Conservation (phyloP, 2,888 invertebrate genomes). For the Volucella inflata region DNA sequence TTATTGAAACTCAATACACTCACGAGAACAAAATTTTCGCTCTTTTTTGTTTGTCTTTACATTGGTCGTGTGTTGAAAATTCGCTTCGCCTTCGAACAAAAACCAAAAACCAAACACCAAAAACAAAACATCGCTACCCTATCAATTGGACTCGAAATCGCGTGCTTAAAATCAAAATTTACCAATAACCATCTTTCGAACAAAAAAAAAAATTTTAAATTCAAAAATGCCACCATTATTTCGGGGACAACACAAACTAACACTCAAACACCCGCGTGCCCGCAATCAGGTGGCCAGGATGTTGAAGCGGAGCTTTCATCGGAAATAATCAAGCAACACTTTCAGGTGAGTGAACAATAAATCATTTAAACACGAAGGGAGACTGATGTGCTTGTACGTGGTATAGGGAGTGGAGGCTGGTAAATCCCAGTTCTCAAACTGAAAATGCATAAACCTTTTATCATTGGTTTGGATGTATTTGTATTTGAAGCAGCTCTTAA, state of each 20-base stretch:
- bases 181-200: not conserved
- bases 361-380: constrained; percentile 49
- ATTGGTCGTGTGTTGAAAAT: constrained; percentile 62
- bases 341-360: constrained; percentile 82
- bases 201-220: constrained; percentile 36
- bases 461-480: not conserved
- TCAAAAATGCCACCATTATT: constrained; percentile 43
- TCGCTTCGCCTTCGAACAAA: constrained; percentile 29
- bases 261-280: constrained; percentile 77
- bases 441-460: constrained; percentile 24
- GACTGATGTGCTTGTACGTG: constrained; percentile 7
- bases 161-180: constrained; percentile 26
- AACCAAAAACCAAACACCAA: too few relatives aligned
- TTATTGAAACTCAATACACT: constrained; percentile 64
- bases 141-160: constrained; percentile 67
- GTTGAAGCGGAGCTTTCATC: constrained; percentile 83
- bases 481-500: constrained; percentile 38
- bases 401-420: constrained; percentile 17
- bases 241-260: constrained; percentile 74
- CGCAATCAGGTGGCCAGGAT: constrained; percentile 82
- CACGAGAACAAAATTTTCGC: constrained; percentile 53
- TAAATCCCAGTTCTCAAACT: constrained; percentile 44
- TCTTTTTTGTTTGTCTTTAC: constrained; percentile 69
- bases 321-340: constrained; percentile 84
- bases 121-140: constrained; percentile 37